Base-by-base conservation (phyloP, 2,797 vertebrate species). In the Thaleichthys pacificus region DNA sequence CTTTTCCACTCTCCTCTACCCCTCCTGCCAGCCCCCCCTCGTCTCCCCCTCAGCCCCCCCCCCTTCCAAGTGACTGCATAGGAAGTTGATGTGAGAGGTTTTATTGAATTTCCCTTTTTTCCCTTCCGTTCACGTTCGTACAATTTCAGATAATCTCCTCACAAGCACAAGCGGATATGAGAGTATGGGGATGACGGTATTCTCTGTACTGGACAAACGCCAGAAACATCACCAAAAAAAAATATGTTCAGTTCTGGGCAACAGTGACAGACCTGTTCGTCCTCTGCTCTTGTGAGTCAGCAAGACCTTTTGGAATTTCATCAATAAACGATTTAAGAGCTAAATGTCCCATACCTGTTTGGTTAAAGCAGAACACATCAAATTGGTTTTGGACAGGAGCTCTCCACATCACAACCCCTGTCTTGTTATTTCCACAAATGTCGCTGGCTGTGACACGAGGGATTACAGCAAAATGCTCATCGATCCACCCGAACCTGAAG, bases 281-380 rank as follows among this genome's bases (percentile, higher is more conserved):
- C 51, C 19, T 56, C 51, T 17, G 51, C 19, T 56, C 51, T 17
- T 11, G 19, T 17, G 19, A 56, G 51, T 56, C 19, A 56, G 51
- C 51, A 56, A 47, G 51, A n/a, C 19, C 51, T 56, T 56, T n/a
- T 47, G 42, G 42, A 47, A 47, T 47, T 1, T n/a, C 17, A 56
- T 6, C 51, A 56, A 56, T 56, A 61, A 69, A 42, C 12, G 0
- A 3, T 73, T 3, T 35, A 5, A 8, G 21, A 72, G n/a, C 49
- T 9, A n/a, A 47, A 7, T 42, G 9, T 22, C 71, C 21, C 38
- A 4, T 83, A 94, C 93, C 93, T 88, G 92, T 88, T 84, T 82
- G 79, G 78, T 91, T 92, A 68, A 93, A 93, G 82, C 93, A 94
- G 80, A 91, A 94, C 51, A 82, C 93, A 77, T 93, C 93, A 82